These are phyloP conservation scores for Flexamia atlantica DNA, from an alignment of 2,888 invertebrate genomes.

Conservation along the genomic window DNA sequence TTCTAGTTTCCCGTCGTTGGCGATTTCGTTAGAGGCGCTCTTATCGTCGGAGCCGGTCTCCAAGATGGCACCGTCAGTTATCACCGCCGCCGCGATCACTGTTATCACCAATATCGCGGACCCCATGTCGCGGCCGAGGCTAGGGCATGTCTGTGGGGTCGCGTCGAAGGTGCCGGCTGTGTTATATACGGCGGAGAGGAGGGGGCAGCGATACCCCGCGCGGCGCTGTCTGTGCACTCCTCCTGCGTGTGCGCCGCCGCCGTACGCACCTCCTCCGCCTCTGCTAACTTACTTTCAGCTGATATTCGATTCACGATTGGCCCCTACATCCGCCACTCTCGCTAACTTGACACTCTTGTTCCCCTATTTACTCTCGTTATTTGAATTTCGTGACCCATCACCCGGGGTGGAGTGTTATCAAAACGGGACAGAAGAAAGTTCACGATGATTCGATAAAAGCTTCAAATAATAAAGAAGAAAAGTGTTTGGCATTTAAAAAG, in stretches of 20 bases:
- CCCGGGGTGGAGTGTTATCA: background rate
- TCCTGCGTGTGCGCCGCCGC: background rate
- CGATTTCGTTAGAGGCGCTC: background rate
- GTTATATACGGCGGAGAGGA: background rate
- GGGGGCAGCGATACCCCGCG: background rate
- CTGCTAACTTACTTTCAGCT: conserved; percentile 19
- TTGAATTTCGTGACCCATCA: conserved; percentile 36
- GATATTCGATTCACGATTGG: conserved; percentile 20
- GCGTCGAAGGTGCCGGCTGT: conserved; percentile 5
- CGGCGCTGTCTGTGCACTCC: background rate
- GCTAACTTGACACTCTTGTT: conserved; percentile 21
- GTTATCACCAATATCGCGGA: conserved; percentile 14
- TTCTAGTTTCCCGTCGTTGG: background rate
- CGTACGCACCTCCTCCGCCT: background rate
- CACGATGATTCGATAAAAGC: background rate
- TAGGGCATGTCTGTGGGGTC: conserved; percentile 25
- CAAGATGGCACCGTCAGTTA: background rate
- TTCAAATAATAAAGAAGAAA: background rate
- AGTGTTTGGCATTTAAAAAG: background rate
- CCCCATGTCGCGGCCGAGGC: conserved; percentile 9
- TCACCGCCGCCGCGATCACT: background rate
- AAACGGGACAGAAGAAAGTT: conserved; percentile 41
- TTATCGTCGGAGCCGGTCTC: background rate
- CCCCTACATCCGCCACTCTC: conserved; percentile 13
- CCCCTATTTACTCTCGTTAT: conserved; percentile 24